Conservation (phyloP, 2,797 vertebrate species). For the Picus viridis region DNA sequence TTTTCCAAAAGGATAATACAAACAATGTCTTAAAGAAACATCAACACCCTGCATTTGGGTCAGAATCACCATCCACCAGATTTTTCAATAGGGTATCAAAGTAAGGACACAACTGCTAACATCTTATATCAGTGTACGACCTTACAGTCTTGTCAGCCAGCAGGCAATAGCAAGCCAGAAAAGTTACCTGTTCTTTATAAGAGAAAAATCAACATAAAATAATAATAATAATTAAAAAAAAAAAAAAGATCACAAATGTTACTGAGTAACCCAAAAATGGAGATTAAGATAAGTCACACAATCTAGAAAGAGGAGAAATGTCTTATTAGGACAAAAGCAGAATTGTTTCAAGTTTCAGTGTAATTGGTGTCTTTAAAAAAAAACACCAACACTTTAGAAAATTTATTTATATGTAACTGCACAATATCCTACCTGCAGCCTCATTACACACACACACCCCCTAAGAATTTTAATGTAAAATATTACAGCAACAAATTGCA, state of each 20-base stretch:
- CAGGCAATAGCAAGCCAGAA: neutral
- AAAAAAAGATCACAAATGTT: neutral
- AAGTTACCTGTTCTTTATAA: neutral
- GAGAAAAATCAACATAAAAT: neutral
- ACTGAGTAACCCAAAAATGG: neutral
- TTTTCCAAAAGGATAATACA: neutral
- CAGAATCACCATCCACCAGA: neutral
- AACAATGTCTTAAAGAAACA: conserved; percentile 16
- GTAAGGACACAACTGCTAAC: conserved; percentile 13
- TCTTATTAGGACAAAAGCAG: neutral
- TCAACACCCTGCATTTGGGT: neutral
- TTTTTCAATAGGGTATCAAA: conserved; percentile 8
- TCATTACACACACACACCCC: neutral
- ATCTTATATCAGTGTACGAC: neutral
- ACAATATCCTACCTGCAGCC: neutral
- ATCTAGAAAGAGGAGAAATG: neutral
- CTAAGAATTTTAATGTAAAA: neutral
- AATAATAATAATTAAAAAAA: neutral
- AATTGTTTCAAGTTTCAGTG: neutral
- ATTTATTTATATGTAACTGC: neutral
- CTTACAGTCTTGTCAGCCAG: neutral
- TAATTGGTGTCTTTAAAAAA: neutral
- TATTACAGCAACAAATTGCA: neutral
- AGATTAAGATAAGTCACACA: neutral
- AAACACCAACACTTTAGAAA: neutral